Percentiles rank a stretch among this genome's conserved stretches.
These are phyloP conservation scores for Rhipidura dahli DNA, from an alignment of 2,113 vertebrate genomes.

Conservation along the genomic window DNA sequence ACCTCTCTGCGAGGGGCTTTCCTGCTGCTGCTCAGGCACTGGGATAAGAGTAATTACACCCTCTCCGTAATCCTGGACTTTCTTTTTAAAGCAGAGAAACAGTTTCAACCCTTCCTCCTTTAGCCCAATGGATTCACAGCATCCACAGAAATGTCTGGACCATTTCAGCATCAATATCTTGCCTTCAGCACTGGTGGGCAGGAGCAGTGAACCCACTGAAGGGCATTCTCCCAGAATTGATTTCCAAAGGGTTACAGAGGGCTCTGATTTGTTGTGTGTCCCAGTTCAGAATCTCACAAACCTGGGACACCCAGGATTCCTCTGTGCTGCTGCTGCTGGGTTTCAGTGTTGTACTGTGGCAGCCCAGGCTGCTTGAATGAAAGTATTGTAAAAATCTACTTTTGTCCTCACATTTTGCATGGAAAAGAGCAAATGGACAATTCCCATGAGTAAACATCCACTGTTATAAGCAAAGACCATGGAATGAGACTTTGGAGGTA, in stretches of 20 bases:
- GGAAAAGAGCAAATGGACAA: not conserved
- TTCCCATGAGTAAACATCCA: not conserved
- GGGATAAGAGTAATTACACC: not conserved
- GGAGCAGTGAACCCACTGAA: not conserved
- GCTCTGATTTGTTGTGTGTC: not conserved
- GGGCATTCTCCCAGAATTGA: not conserved
- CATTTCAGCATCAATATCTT: not conserved
- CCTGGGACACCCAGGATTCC: not conserved
- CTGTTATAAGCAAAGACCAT: not conserved
- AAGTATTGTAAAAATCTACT: not conserved
- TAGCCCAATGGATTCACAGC: not conserved
- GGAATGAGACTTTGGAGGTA: not conserved
- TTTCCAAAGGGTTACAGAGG: not conserved
- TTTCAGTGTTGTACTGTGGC: fast-evolving
- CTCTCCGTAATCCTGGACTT: not conserved
- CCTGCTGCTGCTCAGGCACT: not conserved
- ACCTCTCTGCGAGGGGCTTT: not conserved
- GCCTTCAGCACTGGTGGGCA: not conserved
- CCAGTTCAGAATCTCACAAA: not conserved
- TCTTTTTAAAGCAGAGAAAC: not conserved
- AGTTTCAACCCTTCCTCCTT: not conserved
- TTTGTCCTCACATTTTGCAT: not conserved
- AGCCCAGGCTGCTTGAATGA: not conserved
- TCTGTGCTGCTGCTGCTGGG: not conserved
- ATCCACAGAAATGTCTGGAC: not conserved